Conservation (phyloP, 2,113 vertebrate genomes). For the Poeciliopsis turrubarensis region DNA sequence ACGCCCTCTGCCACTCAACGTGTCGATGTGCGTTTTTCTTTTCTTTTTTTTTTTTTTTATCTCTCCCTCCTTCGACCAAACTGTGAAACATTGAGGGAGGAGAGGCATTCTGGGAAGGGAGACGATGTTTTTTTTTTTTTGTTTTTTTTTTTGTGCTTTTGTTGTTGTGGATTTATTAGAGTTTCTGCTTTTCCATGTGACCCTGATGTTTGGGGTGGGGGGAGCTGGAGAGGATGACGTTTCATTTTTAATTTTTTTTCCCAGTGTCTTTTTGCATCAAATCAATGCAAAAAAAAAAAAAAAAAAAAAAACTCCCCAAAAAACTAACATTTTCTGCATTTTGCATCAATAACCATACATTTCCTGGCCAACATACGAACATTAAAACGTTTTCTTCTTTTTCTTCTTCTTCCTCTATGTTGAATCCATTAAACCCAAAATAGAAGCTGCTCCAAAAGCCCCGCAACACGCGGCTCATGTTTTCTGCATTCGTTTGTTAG, state of each 20-base stretch:
- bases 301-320: too few relatives aligned
- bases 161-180: constrained; percentile 47
- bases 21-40: constrained; percentile 32
- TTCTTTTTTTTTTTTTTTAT: background rate
- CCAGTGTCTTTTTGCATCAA: background rate
- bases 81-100: constrained; percentile 31
- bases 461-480: constrained; percentile 35
- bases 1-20: constrained; percentile 45
- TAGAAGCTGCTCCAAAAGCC: constrained; percentile 12
- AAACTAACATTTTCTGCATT: background rate
- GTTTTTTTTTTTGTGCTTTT: constrained; percentile 28
- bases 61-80: constrained; percentile 6
- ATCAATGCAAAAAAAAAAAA: background rate
- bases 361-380: background rate
- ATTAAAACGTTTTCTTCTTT: background rate
- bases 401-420: too few relatives aligned
- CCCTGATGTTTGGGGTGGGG: constrained; percentile 30
- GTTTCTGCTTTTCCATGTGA: constrained; percentile 22
- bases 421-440: background rate
- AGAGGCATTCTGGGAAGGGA: background rate
- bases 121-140: background rate
- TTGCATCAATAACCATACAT: background rate
- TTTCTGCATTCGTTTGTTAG: constrained; percentile 51
- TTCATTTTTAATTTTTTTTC: background rate
- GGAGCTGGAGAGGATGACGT: background rate